Conservation (phyloP, 1,140 invertebrate genomes). For the Pemphigus obesinymphae region DNA sequence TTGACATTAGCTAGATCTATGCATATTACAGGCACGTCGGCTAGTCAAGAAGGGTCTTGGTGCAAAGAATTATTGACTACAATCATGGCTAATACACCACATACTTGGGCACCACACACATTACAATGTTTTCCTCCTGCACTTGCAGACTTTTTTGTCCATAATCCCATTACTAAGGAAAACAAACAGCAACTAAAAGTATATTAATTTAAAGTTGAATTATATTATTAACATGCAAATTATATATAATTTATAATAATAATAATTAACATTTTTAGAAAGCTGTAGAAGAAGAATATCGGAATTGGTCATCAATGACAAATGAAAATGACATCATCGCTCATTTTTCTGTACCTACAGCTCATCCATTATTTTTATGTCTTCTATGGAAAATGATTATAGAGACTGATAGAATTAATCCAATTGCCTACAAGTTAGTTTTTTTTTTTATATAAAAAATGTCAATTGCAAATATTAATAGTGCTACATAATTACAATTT, state of each 20-base stretch:
- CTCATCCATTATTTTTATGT: conserved; percentile 81
- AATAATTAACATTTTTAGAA: conserved; percentile 58
- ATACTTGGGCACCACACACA: conserved; percentile 89
- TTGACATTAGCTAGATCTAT: conserved; percentile 89
- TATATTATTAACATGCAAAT: background rate
- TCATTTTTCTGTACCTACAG: conserved; percentile 86
- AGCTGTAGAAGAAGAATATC: conserved; percentile 88
- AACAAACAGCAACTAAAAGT: conserved; percentile 82
- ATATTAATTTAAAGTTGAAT: background rate
- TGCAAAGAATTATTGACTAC: conserved; percentile 84
- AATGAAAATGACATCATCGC: conserved; percentile 94
- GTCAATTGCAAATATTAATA: too few relatives aligned
- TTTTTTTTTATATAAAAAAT: background rate
- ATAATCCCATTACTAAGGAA: conserved; percentile 78
- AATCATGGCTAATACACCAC: conserved; percentile 90
- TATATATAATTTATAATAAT: too few relatives aligned
- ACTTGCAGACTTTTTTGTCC: conserved; percentile 79
- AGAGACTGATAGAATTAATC: conserved; percentile 86
- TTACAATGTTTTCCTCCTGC: conserved; percentile 85
- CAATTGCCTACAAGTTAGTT: conserved; percentile 87
- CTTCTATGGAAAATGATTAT: conserved; percentile 94
- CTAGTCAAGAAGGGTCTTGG: conserved; percentile 70
- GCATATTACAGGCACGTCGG: conserved; percentile 69
- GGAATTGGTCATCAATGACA: conserved; percentile 94
- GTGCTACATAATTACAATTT: too few relatives aligned